Evolutionary conservation across 2,888 invertebrate genomes (phyloP).

Genomic region (Sicus ferrugineus): DNA sequence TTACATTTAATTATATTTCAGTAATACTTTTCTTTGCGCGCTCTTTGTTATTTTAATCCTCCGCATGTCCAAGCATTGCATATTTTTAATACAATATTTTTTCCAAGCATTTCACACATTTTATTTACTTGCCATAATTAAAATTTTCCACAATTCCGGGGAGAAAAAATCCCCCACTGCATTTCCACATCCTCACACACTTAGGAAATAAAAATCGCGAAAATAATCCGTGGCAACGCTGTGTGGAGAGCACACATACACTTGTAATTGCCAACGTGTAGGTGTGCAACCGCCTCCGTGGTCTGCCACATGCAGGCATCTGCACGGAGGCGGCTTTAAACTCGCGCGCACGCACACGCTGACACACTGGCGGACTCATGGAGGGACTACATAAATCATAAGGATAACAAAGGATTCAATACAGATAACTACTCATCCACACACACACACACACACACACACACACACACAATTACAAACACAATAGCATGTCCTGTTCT

Average conservation of each 20-base stretch:
- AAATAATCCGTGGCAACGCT: conserved; percentile 1
- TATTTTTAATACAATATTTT: neutral
- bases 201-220: neutral
- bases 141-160: conserved; percentile 1
- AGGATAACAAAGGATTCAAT: conserved; percentile 59
- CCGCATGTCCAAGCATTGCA: too few relatives aligned
- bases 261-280: neutral
- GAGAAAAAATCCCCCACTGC: neutral
- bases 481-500: neutral
- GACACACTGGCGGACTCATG: neutral
- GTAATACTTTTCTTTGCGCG: too few relatives aligned
- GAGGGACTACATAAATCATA: conserved; percentile 59
- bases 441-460: neutral
- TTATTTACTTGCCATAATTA: neutral
- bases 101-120: neutral
- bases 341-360: neutral
- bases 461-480: neutral
- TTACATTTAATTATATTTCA: too few relatives aligned
- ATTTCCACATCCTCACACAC: neutral
- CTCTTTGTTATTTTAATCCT: too few relatives aligned
- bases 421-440: conserved; percentile 45
- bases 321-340: neutral
- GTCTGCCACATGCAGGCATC: conserved; percentile 19
- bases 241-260: neutral
- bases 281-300: conserved; percentile 6